Percentiles rank a stretch among this genome's conserved stretches.
phyloP scores from a whole-genome alignment of 2,113 vertebrate species.

The Parus major region DNA sequence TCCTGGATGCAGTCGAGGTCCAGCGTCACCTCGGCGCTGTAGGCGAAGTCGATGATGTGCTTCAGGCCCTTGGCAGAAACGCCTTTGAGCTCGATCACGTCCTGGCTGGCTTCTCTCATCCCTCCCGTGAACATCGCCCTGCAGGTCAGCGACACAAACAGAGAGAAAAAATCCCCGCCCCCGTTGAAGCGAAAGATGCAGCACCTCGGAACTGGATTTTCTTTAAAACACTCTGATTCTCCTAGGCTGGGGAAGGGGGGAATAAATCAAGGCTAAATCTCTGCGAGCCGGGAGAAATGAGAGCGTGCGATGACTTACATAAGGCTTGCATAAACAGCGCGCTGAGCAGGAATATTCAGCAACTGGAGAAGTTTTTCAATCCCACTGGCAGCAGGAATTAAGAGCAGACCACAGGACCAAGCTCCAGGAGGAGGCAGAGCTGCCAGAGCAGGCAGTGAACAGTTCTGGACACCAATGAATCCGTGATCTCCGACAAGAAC shows the following conservation, averaged over 20 bases:
- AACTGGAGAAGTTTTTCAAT: neutral
- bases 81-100: slow-evolving; percentile 90
- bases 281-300: neutral
- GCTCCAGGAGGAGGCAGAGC: neutral
- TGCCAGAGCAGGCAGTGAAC: neutral
- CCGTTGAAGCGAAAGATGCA: neutral
- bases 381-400: neutral
- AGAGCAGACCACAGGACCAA: neutral
- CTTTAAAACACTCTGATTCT: neutral
- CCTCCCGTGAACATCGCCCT: slow-evolving; percentile 99
- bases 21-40: slow-evolving; percentile 92
- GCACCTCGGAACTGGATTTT: neutral
- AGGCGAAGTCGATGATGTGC: slow-evolving; percentile 97
- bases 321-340: neutral
- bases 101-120: slow-evolving; percentile 93
- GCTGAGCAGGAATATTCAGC: neutral
- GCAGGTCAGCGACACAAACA: slow-evolving; percentile 39
- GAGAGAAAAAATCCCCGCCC: too few species aligned
- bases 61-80: slow-evolving; percentile 90
- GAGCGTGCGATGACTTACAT: neutral
- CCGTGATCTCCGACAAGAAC: accelerated
- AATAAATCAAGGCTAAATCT: slow-evolving; percentile 5
- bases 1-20: slow-evolving; percentile 97
- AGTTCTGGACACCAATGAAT: accelerated
- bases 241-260: neutral